Percentiles rank a stretch among this genome's conserved stretches.
These are phyloP conservation scores for Drosophila helvetica DNA, from an alignment of 2,888 invertebrate genomes.

Conservation along the genomic window DNA sequence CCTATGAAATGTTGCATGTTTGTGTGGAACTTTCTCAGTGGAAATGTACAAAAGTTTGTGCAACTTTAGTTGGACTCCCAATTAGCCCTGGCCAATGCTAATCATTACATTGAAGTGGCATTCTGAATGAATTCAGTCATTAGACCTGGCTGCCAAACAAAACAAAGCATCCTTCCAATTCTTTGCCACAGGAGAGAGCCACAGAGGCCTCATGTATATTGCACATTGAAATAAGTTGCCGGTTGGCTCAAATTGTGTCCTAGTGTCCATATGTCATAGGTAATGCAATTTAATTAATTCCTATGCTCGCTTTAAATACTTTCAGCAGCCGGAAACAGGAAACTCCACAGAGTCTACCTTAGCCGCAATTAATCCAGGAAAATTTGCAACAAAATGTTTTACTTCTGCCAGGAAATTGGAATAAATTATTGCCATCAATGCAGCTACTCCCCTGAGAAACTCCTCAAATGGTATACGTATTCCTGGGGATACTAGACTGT, in stretches of 20 bases:
- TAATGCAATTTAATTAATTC: conserved; percentile 30
- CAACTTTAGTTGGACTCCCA: background rate
- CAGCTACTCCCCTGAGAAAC: background rate
- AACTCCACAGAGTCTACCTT: conserved; percentile 3
- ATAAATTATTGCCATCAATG: background rate
- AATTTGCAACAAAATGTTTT: background rate
- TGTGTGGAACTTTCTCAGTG: no score
- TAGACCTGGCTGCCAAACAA: conserved; percentile 3
- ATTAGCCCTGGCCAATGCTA: conserved; percentile 13
- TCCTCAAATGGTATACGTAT: background rate
- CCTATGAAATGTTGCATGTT: background rate
- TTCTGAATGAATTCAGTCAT: conserved; percentile 29
- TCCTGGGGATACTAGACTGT: background rate
- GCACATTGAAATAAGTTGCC: conserved; percentile 22
- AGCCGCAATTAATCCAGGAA: conserved; percentile 1
- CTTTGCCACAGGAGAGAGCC: background rate
- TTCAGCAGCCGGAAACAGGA: conserved; percentile 46
- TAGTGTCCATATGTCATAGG: conserved; percentile 39
- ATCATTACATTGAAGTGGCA: conserved; percentile 39
- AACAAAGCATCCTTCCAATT: background rate
- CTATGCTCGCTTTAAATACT: conserved; percentile 17
- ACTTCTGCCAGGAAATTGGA: conserved; percentile 26
- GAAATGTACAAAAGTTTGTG: background rate
- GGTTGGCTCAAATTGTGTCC: background rate
- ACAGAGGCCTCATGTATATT: conserved; percentile 28